Conservation (phyloP, 92 coral and sea anemone genomes). For the Umimayanthus chanpuru region DNA sequence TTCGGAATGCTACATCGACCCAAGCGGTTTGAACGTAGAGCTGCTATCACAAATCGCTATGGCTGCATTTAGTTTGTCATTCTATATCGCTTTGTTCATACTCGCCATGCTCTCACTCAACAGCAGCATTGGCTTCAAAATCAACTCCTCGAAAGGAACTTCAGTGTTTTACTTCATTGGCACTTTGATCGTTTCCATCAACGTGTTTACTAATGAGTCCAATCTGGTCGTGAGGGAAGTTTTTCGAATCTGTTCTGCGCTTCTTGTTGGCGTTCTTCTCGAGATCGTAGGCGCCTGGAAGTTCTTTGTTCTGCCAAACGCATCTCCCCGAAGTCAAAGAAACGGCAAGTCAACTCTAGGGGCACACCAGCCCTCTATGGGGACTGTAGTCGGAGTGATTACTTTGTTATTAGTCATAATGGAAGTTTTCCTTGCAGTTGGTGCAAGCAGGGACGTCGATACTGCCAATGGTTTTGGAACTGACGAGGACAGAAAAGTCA, state of each 20-base stretch:
- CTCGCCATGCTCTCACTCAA: background rate
- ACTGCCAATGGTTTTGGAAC: background rate
- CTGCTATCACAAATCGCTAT: background rate
- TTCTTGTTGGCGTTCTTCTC: slow-evolving; percentile 46
- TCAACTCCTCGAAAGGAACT: slow-evolving; percentile 20
- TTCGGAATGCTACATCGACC: slow-evolving; percentile 13
- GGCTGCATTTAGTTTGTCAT: slow-evolving; percentile 4
- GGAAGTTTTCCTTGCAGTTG: slow-evolving; percentile 18
- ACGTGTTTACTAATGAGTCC: slow-evolving; percentile 45
- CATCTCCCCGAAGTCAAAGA: background rate
- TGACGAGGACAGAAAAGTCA: slow-evolving; percentile 18
- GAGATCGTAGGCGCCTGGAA: slow-evolving; percentile 35
- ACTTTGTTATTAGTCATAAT: slow-evolving; percentile 38
- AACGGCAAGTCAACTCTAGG: slow-evolving; percentile 13
- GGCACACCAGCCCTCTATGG: slow-evolving; percentile 54
- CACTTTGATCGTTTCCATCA: slow-evolving; percentile 25
- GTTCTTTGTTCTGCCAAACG: slow-evolving; percentile 10
- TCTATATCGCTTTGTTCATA: background rate
- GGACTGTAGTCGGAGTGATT: slow-evolving; percentile 27
- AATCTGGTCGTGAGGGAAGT: slow-evolving; percentile 3
- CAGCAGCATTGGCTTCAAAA: slow-evolving; percentile 22
- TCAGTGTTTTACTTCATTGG: slow-evolving; percentile 36
- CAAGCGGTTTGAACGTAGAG: slow-evolving; percentile 11
- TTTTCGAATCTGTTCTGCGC: slow-evolving; percentile 30
- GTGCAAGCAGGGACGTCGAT: background rate